Percentiles rank a stretch among this genome's conserved stretches.
These are phyloP conservation scores for Drosophila sp. DNA, from an alignment of 1,140 invertebrate species.

Conservation along the genomic window DNA sequence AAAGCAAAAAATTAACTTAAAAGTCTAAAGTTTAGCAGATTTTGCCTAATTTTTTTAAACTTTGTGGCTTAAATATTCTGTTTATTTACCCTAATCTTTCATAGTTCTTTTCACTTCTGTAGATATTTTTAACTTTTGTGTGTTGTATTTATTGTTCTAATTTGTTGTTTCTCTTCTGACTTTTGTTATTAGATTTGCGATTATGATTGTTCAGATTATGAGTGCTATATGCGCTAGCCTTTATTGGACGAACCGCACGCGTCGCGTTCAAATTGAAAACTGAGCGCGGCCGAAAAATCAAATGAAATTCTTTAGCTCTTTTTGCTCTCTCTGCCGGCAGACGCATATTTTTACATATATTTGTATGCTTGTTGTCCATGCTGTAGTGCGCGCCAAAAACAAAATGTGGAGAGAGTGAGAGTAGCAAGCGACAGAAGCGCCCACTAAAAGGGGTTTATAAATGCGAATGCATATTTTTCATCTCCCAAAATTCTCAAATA, in stretches of 20 bases:
- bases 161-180: conserved; percentile 21
- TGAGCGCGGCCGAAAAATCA: conserved; percentile 35
- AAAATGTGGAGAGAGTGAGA: conserved; percentile 36
- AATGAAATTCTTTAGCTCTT: conserved; percentile 5
- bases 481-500: not conserved
- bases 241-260: conserved; percentile 51
- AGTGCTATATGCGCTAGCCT: conserved; percentile 5
- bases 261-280: conserved; percentile 55
- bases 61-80: not conserved
- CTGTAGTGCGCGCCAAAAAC: conserved; percentile 70
- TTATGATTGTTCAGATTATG: conserved; percentile 27
- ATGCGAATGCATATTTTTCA: not conserved
- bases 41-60: conserved; percentile 27
- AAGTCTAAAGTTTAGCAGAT: conserved; percentile 29
- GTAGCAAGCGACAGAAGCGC: conserved; percentile 43
- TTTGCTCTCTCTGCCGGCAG: conserved; percentile 52
- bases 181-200: conserved; percentile 32
- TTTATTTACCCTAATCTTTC: conserved; percentile 67
- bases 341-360: conserved; percentile 16
- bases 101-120: conserved; percentile 53
- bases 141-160: conserved; percentile 23
- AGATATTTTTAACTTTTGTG: conserved; percentile 29
- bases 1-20: not conserved
- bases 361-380: conserved; percentile 12
- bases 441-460: conserved; percentile 2